Base-by-base conservation (phyloP, 2,888 invertebrate genomes). In the Xylota sylvarum region DNA sequence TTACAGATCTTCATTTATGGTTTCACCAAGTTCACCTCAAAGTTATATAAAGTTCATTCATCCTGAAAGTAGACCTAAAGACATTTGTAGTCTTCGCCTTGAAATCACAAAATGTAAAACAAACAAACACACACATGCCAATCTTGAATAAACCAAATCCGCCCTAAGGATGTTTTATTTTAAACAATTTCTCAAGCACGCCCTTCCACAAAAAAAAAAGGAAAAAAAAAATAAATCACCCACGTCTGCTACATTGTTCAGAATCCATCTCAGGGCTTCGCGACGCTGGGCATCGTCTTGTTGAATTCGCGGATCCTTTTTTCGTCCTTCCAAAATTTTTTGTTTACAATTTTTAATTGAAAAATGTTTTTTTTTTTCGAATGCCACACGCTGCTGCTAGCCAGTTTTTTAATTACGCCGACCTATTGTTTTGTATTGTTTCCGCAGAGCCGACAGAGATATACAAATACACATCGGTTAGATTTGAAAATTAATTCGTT, bases 401-500 rank as follows among this genome's bases (percentile, higher is more conserved):
- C 19, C 37, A 56, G 40, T 32, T 74, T 84, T 85, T 85, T 85
- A 85, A 80, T 85, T 85, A 85, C 84, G 80, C 70, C 84, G 40
- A 79, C 79, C 74, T 74, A 79, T 84, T 84, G 83, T 83, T 78
- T 60, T 70, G 50, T 69, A 69, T 76, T 76, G 82, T 83, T 72
- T 43, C 69, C 52, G 43, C 37, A 69, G 23, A 23, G 23, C 60
- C 69, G 62, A 79, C 48, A 80, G 70, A 85, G 65, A 74, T 79
- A 62, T 69, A 23, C 40, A 60, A 50, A 12, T 23, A 43, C 43
- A 46, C 76, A 85, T 70, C 64, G 80, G 80, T 80, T 74, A 65
- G 80, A 65, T 76, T 80, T 80, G 58, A 85, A 76, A 80, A 85
- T 80, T 80, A 85, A 85, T 85, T 85, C 76, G 79, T 85, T 80